Percentiles rank a stretch among this genome's conserved stretches.
Evolutionary conservation across 1,140 invertebrate species (phyloP).

Genomic region (Palaemon carinicauda): DNA sequence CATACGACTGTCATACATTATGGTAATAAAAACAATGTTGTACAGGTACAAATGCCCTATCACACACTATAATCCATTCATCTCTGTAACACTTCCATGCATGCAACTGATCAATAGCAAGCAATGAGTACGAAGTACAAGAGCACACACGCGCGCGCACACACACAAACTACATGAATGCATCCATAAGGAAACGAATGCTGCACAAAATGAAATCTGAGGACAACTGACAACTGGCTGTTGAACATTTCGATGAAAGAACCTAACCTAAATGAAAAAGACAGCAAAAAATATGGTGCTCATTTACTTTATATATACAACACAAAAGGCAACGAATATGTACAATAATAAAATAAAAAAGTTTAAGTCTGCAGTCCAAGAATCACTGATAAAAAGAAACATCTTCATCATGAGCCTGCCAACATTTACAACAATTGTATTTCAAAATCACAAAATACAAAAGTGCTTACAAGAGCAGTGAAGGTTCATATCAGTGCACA

Average conservation of each 20-base stretch:
- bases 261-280: conserved; percentile 52
- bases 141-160: conserved; percentile 42
- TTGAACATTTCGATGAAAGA: conserved; percentile 31
- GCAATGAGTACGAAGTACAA: conserved; percentile 39
- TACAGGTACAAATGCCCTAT: conserved; percentile 56
- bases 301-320: conserved; percentile 46
- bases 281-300: conserved; percentile 46
- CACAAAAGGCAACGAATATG: conserved; percentile 55
- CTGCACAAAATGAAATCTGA: conserved; percentile 45
- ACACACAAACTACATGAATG: conserved; percentile 50
- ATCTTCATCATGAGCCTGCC: conserved; percentile 42
- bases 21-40: conserved; percentile 53
- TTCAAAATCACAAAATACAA: conserved; percentile 51
- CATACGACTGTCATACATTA: conserved; percentile 55
- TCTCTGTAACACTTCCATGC: conserved; percentile 34
- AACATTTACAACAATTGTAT: conserved; percentile 44
- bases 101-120: conserved; percentile 37
- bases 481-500: conserved; percentile 52
- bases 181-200: conserved; percentile 41
- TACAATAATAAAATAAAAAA: conserved; percentile 23
- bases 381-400: conserved; percentile 35
- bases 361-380: conserved; percentile 30
- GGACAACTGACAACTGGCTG: conserved; percentile 45
- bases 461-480: conserved; percentile 53
- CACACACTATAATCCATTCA: conserved; percentile 52